A percentile compares a stretch with the other conserved stretches of the same genome.
Evolutionary conservation across 2,797 vertebrate genomes (phyloP).

Genomic region (Sebastes hubbsi): DNA sequence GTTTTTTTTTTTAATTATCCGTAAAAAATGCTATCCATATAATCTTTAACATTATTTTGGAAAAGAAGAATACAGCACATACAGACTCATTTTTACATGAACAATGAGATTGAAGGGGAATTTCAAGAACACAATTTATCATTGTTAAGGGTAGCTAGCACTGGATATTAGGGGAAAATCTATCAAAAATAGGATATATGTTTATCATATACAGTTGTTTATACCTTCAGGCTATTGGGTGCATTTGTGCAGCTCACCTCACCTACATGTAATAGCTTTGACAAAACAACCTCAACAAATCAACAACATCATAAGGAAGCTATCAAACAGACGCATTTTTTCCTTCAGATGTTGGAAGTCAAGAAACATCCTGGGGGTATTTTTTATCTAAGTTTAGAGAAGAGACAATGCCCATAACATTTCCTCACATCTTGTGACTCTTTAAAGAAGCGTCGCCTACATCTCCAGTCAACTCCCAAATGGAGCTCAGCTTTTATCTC

Average conservation of each 20-base stretch:
- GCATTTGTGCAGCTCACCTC: background rate
- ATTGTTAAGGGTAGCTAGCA: background rate
- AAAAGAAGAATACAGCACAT: background rate
- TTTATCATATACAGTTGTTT: background rate
- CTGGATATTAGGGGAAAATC: background rate
- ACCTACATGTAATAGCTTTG: background rate
- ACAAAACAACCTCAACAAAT: conserved; percentile 21
- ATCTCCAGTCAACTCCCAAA: conserved; percentile 39
- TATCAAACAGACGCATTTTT: conserved; percentile 10
- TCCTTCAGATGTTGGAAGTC: conserved; percentile 44
- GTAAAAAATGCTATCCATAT: too few species aligned
- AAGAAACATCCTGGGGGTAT: conserved; percentile 35
- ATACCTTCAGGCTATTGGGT: background rate
- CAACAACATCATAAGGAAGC: background rate
- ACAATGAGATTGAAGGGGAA: background rate
- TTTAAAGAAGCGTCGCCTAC: conserved; percentile 53
- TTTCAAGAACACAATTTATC: background rate
- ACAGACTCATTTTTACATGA: background rate
- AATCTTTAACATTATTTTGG: background rate
- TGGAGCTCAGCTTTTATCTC: conserved; percentile 66
- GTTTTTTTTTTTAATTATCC: too few species aligned
- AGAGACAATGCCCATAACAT: conserved; percentile 46
- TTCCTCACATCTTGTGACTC: conserved; percentile 57
- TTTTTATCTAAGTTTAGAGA: conserved; percentile 42
- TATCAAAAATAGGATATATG: background rate